Evolutionary conservation across 2,113 vertebrate species (phyloP).

Genomic region (Semnornis frantzii): DNA sequence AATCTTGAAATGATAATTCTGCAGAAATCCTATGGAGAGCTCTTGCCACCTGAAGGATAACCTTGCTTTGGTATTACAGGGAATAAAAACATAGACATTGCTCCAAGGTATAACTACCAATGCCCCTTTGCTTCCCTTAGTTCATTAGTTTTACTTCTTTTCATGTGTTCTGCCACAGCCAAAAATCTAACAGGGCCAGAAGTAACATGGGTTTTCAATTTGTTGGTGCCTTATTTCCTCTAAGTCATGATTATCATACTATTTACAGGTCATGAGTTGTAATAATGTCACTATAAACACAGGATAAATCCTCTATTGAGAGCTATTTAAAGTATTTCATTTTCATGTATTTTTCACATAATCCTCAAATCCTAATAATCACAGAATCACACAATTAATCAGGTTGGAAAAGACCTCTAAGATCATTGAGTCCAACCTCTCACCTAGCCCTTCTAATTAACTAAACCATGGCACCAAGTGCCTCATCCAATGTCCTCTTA

Average conservation of each 20-base stretch:
- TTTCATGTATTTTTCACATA: not conserved
- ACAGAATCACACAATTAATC: too few relatives aligned
- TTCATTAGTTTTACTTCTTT: not conserved
- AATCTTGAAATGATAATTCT: not conserved
- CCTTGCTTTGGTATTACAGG: not conserved
- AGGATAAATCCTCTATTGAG: not conserved
- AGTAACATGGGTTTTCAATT: not conserved
- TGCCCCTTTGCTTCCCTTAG: not conserved
- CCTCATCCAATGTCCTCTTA: too few relatives aligned
- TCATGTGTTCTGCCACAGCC: not conserved
- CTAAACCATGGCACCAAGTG: too few relatives aligned
- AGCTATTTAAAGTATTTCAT: not conserved
- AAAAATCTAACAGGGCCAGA: not conserved
- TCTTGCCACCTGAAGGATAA: not conserved
- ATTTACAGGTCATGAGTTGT: not conserved
- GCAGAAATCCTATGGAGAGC: not conserved
- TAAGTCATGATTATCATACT: not conserved
- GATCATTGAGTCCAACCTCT: too few relatives aligned
- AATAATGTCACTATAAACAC: not conserved
- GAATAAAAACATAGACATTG: not conserved
- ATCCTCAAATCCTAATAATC: not conserved
- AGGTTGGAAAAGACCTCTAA: too few relatives aligned
- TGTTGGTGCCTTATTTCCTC: not conserved
- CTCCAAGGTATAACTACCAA: not conserved
- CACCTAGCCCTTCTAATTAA: too few relatives aligned